phyloP scores from a whole-genome alignment of 2,797 vertebrate genomes.

The Esox lucius region DNA sequence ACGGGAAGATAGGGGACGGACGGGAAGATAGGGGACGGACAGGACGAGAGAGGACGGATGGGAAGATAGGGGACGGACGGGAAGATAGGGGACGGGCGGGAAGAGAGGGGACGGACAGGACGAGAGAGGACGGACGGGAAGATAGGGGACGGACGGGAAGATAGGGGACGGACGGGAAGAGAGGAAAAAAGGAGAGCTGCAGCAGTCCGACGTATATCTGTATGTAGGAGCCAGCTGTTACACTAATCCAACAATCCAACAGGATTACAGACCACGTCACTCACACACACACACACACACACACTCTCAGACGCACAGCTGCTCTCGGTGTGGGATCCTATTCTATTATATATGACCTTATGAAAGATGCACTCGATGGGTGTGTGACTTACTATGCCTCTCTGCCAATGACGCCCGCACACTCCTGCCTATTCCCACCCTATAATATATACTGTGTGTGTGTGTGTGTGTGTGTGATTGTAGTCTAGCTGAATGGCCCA shows the following conservation, averaged over 20 bases:
- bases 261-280: slow-evolving; percentile 70
- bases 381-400: slow-evolving; percentile 43
- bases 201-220: slow-evolving; percentile 55
- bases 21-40: neutral
- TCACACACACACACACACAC: slow-evolving; percentile 28
- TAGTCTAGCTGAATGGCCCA: slow-evolving; percentile 68
- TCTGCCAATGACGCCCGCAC: slow-evolving; percentile 58
- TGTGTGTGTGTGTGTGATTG: slow-evolving; percentile 52
- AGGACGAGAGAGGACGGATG: neutral
- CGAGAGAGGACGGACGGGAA: neutral
- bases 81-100: neutral
- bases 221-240: slow-evolving; percentile 71
- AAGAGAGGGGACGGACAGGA: neutral
- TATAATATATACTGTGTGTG: slow-evolving; percentile 8
- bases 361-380: slow-evolving; percentile 58
- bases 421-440: slow-evolving; percentile 32
- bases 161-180: slow-evolving; percentile 1
- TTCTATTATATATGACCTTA: slow-evolving; percentile 69
- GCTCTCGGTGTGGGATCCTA: slow-evolving; percentile 54
- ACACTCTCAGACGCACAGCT: neutral
- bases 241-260: slow-evolving; percentile 75
- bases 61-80: neutral
- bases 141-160: slow-evolving; percentile 31
- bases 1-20: neutral
- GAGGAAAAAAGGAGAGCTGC: slow-evolving; percentile 4